Evolutionary conservation across 2,797 vertebrate genomes (phyloP), one percentile per base, ranked within the genome.

Genomic region (Smutsia temminckii): DNA sequence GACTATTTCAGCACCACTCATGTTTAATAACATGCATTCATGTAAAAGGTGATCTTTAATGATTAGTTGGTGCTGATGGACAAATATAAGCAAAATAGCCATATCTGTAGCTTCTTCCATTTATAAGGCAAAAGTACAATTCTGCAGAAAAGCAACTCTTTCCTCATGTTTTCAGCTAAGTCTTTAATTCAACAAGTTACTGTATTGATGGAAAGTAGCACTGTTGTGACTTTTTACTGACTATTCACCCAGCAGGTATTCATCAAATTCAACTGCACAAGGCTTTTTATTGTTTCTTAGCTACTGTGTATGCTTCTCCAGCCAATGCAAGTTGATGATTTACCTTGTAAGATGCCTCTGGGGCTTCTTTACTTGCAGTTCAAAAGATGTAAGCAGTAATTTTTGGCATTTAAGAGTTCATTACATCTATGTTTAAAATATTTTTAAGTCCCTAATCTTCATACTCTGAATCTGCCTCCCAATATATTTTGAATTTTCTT

Each of bases 401-500:
- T 71, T 85, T 85, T 79, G 61, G 27, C 59, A 86, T 83, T 91
- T 86, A 84, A 84, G 59, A 95, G 40, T 40, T 72, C 37, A 75
- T 90, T 91, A 34, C 34, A 84, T 37, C 18, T 91, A 34, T 66
- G 40, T 72, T 89, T 93, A 95, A 95, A 79, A 61, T 74, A 91
- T 68, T 79, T 71, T 92, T 75, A 94, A 53, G 4, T 84, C 59
- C 16, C 74, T 96, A 90, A 72, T 63, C 46, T 97, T 90, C 87
- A 75, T 93, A 90, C 37, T 92, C 51, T 66, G 80, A 86, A 46
- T 79, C 59, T 83, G 40, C 71, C 90, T 89, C 23, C 40, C 64
- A 88, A 51, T 91, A 49, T 42, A 85, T 46, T 91, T 84, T 89
- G 66, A 77, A 49, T 69, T 83, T 95, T 72, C 51, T 88, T 97